phyloP scores from a whole-genome alignment of 2,888 invertebrate genomes.

The Thymelicus lineola region DNA sequence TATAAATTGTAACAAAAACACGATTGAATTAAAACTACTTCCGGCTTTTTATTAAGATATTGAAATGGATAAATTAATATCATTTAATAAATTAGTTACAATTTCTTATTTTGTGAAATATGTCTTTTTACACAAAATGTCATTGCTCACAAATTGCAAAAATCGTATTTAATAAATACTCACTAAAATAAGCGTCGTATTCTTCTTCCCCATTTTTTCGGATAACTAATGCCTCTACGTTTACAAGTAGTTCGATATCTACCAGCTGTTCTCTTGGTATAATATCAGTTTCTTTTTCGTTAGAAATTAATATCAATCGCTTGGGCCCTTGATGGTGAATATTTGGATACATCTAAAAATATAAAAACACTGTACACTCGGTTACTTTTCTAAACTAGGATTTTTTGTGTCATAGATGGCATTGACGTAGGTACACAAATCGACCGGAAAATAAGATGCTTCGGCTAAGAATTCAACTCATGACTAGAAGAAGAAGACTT shows the following conservation, averaged over 20 bases:
- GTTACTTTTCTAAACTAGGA: no score
- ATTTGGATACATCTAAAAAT: conserved; percentile 52
- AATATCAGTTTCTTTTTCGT: conserved; percentile 31
- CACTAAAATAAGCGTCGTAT: conserved; percentile 60
- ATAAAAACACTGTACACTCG: not conserved
- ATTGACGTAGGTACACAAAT: no score
- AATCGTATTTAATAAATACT: conserved; percentile 43
- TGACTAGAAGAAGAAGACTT: no score
- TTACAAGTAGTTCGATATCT: conserved; percentile 58
- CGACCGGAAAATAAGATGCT: no score
- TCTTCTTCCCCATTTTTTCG: conserved; percentile 43
- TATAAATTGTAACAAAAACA: no score
- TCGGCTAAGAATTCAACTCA: no score
- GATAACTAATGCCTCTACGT: conserved; percentile 63
- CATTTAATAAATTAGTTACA: not conserved
- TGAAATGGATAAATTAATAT: no score
- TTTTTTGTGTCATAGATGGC: no score
- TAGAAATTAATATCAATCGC: conserved; percentile 66
- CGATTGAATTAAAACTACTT: no score
- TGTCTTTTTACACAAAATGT: not conserved
- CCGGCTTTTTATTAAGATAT: no score
- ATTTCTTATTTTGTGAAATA: not conserved
- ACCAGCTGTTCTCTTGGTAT: conserved; percentile 52
- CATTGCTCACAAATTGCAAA: no score
- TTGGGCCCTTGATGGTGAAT: conserved; percentile 62